Percentiles rank a stretch among this genome's conserved stretches.
Conservation (phyloP, 2,888 invertebrate species). For the Branchinecta sandiegonensis region DNA sequence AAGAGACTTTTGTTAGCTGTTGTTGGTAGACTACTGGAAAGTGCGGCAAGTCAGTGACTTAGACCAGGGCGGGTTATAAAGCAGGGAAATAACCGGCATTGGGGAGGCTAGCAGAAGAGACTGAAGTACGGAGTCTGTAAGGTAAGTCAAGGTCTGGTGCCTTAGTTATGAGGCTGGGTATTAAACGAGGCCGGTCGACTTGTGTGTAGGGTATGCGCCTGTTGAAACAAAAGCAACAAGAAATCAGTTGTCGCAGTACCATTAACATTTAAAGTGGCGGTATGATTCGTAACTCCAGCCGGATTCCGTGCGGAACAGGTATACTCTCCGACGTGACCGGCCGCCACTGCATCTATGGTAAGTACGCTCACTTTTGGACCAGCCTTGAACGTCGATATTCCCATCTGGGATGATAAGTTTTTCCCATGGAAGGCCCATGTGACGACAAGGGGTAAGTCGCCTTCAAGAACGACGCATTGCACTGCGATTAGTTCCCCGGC, state of each 20-base stretch:
- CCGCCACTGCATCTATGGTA: conserved; percentile 53
- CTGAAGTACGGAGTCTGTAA: too few species aligned
- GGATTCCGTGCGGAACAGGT: conserved; percentile 53
- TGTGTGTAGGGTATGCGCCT: too few species aligned
- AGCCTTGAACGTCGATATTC: conserved; percentile 42
- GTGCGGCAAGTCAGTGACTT: too few species aligned
- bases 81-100: too few species aligned
- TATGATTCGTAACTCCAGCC: conserved; percentile 52
- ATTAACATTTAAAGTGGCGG: conserved; percentile 55
- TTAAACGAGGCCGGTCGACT: too few species aligned
- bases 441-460: conserved; percentile 61
- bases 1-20: too few species aligned
- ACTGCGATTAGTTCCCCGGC: conserved; percentile 58
- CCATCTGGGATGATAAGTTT: conserved; percentile 38
- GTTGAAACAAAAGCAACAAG: conserved; percentile 5
- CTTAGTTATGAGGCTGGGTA: too few species aligned
- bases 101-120: too few species aligned
- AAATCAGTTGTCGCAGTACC: conserved; percentile 38
- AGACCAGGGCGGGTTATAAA: too few species aligned
- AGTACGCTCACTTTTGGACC: conserved; percentile 51
- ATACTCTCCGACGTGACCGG: conserved; percentile 53
- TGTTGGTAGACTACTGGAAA: too few species aligned
- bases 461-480: conserved; percentile 54
- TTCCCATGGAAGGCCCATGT: conserved; percentile 57
- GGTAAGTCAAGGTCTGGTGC: too few species aligned